Conservation (phyloP, 2,797 vertebrate genomes). For the Champsocephalus esox region DNA sequence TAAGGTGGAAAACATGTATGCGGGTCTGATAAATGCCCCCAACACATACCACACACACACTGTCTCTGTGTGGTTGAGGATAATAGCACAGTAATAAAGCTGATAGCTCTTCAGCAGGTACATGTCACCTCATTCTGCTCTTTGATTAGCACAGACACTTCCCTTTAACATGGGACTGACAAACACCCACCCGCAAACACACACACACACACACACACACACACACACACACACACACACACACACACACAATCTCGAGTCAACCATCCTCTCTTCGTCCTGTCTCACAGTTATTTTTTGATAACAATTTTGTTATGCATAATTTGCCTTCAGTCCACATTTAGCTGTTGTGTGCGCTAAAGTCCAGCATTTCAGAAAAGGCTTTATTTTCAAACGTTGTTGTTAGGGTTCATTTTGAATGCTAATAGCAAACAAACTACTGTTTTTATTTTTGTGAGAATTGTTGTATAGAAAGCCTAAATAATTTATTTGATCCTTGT, state of each 20-base stretch:
- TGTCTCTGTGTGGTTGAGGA: constrained; percentile 19
- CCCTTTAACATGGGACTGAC: constrained; percentile 71
- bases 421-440: not conserved
- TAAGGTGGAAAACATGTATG: not conserved
- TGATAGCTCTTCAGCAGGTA: constrained; percentile 73
- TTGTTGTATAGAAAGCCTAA: not conserved
- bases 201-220: constrained; percentile 53
- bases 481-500: not conserved
- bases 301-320: not conserved
- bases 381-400: not conserved
- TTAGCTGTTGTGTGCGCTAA: not conserved
- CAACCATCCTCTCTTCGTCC: constrained; percentile 5
- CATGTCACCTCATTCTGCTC: constrained; percentile 72
- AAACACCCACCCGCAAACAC: constrained; percentile 52
- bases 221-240: constrained; percentile 42
- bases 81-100: constrained; percentile 51
- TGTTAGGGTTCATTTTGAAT: not conserved
- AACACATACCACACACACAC: constrained; percentile 12
- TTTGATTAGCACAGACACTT: constrained; percentile 78
- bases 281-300: constrained; percentile 13
- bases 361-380: not conserved
- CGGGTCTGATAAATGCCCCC: not conserved
- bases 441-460: not conserved
- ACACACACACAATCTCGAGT: too few relatives aligned
- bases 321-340: constrained; percentile 11